These are phyloP conservation scores for Lasioglossum oenotherae DNA, from an alignment of 2,888 invertebrate species.

Conservation along the genomic window DNA sequence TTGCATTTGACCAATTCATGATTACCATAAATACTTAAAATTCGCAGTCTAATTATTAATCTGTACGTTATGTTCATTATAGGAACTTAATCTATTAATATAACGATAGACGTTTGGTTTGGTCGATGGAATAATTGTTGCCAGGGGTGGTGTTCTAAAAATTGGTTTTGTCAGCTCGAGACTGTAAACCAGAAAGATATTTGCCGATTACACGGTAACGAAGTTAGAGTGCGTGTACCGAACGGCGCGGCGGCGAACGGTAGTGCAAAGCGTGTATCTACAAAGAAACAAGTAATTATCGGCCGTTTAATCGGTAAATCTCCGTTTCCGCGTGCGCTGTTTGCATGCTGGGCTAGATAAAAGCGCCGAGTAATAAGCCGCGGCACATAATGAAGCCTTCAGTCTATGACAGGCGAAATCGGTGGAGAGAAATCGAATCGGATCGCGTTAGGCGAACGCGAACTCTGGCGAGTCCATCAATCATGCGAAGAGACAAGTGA, in stretches of 20 bases:
- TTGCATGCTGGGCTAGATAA: slow-evolving; percentile 42
- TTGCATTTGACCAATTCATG: too few relatives aligned
- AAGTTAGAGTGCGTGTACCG: neutral
- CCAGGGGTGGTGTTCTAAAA: neutral
- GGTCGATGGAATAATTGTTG: neutral
- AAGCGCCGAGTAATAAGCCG: slow-evolving; percentile 34
- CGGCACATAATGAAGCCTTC: slow-evolving; percentile 57
- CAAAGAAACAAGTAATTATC: slow-evolving; percentile 10
- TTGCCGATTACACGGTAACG: neutral
- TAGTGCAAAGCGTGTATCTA: slow-evolving; percentile 14
- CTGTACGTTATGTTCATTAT: neutral
- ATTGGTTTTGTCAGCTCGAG: neutral
- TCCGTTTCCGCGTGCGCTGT: slow-evolving; percentile 28
- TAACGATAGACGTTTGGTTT: neutral
- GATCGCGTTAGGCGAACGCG: slow-evolving; percentile 52
- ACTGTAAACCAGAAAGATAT: neutral
- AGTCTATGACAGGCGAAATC: slow-evolving; percentile 55
- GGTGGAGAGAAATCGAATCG: slow-evolving; percentile 54
- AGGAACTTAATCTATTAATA: too few relatives aligned
- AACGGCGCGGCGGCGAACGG: neutral
- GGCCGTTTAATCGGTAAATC: slow-evolving; percentile 21
- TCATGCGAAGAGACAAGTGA: slow-evolving; percentile 49
- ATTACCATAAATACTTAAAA: too few relatives aligned
- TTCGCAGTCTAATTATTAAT: too few relatives aligned
- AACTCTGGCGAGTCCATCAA: slow-evolving; percentile 45